These are phyloP conservation scores for Todiramphus saurophagus DNA, from an alignment of 2,113 vertebrate genomes.

Conservation along the genomic window DNA sequence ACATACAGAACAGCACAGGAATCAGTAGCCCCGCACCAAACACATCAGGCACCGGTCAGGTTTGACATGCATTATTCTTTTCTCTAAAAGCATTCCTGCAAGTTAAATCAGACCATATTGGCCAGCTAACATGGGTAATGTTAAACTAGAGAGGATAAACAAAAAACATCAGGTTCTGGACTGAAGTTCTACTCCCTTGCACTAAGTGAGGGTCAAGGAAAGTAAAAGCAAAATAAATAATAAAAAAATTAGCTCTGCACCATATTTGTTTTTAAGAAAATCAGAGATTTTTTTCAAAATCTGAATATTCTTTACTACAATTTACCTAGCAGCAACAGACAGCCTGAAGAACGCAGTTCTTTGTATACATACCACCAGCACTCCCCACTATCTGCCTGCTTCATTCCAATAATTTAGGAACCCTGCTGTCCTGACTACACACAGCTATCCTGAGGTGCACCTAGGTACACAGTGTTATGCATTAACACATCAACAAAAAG, in stretches of 20 bases:
- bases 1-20: neutral
- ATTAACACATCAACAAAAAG: neutral
- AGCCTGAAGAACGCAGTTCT: neutral
- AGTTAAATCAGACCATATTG: neutral
- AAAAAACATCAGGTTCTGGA: neutral
- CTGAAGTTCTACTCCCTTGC: neutral
- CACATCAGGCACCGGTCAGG: neutral
- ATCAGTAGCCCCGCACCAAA: neutral
- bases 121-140: neutral
- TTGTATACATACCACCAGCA: neutral
- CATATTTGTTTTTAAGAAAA: neutral
- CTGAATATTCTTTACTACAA: neutral
- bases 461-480: fast-evolving
- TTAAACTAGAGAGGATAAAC: neutral
- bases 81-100: neutral
- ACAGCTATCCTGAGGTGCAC: neutral
- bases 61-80: neutral
- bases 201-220: fast-evolving
- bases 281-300: neutral
- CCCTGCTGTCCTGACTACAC: neutral
- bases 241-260: neutral
- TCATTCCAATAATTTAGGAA: neutral
- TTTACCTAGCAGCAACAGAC: neutral
- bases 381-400: neutral
- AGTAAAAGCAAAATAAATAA: neutral